phyloP scores from a whole-genome alignment of 2,113 vertebrate genomes.

The Paralichthys olivaceus region DNA sequence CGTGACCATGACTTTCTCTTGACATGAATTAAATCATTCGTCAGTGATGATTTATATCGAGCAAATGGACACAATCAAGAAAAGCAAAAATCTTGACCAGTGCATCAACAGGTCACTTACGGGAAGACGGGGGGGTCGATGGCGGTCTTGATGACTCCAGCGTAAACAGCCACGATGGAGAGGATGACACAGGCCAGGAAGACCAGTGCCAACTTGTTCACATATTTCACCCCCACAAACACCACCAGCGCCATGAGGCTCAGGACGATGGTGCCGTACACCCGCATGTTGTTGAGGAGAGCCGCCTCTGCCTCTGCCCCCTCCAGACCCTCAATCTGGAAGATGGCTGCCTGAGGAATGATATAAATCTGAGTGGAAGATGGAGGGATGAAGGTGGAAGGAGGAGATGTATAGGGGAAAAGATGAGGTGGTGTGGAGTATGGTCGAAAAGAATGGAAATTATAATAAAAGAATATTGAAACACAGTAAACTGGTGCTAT shows the following conservation, averaged over 20 bases:
- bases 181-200: constrained; percentile 98
- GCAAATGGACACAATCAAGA: no score
- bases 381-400: constrained; percentile 1
- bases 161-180: constrained; percentile 96
- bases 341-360: constrained; percentile 93
- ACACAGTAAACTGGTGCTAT: not conserved
- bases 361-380: constrained; percentile 89
- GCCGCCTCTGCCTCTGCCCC: constrained; percentile 87
- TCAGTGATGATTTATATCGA: no score
- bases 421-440: not conserved
- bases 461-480: not conserved
- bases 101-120: constrained; percentile 81
- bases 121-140: constrained; percentile 94
- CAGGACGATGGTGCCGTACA: constrained; percentile 95
- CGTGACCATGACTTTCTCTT: no score
- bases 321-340: constrained; percentile 92
- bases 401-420: not conserved
- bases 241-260: constrained; percentile 94
- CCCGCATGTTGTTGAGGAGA: constrained; percentile 97
- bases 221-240: constrained; percentile 97
- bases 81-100: not conserved
- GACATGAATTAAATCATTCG: no score
- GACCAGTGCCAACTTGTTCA: constrained; percentile 96
- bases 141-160: constrained; percentile 94
- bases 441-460: not conserved